A percentile compares a stretch with the other conserved stretches of the same genome.
Evolutionary conservation across 2,888 invertebrate genomes (phyloP).

Genomic region (Steinernema scapterisci): DNA sequence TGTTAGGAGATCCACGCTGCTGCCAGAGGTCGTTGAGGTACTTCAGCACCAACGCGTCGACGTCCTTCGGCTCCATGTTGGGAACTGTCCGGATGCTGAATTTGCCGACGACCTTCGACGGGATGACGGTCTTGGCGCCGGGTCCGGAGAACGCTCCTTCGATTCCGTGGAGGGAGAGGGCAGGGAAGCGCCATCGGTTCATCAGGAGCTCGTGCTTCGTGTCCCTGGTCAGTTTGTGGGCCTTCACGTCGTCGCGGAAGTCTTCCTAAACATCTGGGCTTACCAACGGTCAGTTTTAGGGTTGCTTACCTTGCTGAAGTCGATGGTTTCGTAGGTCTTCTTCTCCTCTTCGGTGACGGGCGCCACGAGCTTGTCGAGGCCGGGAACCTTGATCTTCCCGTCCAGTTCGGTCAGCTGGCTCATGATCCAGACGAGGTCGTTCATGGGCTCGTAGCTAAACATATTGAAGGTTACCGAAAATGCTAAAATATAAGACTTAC

Average conservation of each 20-base stretch:
- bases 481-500: slow-evolving; percentile 70
- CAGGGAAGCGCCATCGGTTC: slow-evolving; percentile 93
- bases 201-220: slow-evolving; percentile 79
- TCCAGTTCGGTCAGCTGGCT: slow-evolving; percentile 82
- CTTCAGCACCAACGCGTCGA: slow-evolving; percentile 77
- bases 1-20: slow-evolving; percentile 78
- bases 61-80: slow-evolving; percentile 82
- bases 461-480: neutral
- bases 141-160: slow-evolving; percentile 90
- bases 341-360: slow-evolving; percentile 70
- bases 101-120: slow-evolving; percentile 82
- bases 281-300: neutral
- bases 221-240: slow-evolving; percentile 75
- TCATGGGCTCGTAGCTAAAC: slow-evolving; percentile 79
- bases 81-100: slow-evolving; percentile 97
- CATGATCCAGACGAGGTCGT: slow-evolving; percentile 85
- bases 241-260: slow-evolving; percentile 78
- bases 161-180: slow-evolving; percentile 90
- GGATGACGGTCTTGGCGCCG: slow-evolving; percentile 81
- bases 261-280: slow-evolving; percentile 70
- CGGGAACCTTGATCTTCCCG: slow-evolving; percentile 78
- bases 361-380: slow-evolving; percentile 82
- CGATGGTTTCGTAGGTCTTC: slow-evolving; percentile 80
- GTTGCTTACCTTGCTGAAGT: slow-evolving; percentile 76
- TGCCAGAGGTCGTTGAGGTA: slow-evolving; percentile 81